Conservation (phyloP, 2,113 vertebrate genomes). For the Peromyscus californicus region DNA sequence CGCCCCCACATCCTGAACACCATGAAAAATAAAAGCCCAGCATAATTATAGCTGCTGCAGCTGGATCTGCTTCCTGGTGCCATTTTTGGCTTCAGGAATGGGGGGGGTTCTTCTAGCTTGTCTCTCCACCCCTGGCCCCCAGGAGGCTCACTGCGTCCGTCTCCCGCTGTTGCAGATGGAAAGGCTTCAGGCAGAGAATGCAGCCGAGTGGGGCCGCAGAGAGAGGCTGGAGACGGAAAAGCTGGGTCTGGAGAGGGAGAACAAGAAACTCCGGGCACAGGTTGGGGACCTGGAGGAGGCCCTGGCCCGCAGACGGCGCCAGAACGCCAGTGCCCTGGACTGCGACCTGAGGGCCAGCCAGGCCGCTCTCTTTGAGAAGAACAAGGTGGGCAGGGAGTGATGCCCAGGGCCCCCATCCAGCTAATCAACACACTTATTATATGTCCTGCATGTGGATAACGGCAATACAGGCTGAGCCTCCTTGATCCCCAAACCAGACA, state of each 20-base stretch:
- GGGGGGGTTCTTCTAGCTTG: neutral
- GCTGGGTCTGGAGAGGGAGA: slow-evolving; percentile 96
- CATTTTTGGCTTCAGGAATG: neutral
- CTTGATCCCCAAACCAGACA: neutral
- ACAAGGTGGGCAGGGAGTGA: slow-evolving; percentile 90
- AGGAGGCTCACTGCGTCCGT: neutral
- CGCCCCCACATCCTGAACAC: slow-evolving; percentile 9
- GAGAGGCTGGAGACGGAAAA: slow-evolving; percentile 98
- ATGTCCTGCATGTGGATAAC: neutral
- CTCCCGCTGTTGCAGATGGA: slow-evolving; percentile 92
- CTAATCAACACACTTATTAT: neutral
- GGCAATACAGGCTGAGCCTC: neutral
- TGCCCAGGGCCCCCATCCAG: neutral
- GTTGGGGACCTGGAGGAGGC: slow-evolving; percentile 97
- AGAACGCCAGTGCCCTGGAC: slow-evolving; percentile 94
- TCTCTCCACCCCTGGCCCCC: neutral
- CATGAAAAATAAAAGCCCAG: neutral
- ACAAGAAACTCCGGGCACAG: slow-evolving; percentile 96
- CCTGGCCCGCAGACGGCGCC: slow-evolving; percentile 93
- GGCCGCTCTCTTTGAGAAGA: slow-evolving; percentile 96
- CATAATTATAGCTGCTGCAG: slow-evolving; percentile 78
- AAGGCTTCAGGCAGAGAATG: slow-evolving; percentile 96
- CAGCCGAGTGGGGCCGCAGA: slow-evolving; percentile 96
- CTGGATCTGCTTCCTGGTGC: slow-evolving; percentile 77
- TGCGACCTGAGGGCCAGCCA: slow-evolving; percentile 96